phyloP scores from a whole-genome alignment of 2,888 invertebrate genomes.

The Macrosoma leucophasiata region DNA sequence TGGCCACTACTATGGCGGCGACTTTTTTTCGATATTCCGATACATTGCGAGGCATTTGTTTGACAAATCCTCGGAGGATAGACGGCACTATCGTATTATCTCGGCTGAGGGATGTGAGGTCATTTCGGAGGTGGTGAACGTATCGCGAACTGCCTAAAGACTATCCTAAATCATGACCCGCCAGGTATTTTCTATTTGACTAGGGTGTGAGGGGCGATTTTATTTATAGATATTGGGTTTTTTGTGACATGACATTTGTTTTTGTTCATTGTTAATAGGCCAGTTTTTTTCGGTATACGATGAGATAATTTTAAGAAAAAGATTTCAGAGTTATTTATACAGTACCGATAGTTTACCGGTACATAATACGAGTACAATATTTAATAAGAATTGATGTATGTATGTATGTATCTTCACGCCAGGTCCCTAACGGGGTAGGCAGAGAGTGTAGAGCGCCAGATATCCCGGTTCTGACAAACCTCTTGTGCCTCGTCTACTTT shows the following conservation, averaged over 20 bases:
- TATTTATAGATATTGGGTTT: conserved; percentile 6
- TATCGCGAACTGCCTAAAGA: conserved; percentile 57
- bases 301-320: too few species aligned
- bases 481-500: too few species aligned
- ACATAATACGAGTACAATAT: too few species aligned
- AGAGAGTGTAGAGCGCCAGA: too few species aligned
- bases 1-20: conserved; percentile 66
- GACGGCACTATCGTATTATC: conserved; percentile 70
- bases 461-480: too few species aligned
- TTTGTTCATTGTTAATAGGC: too few species aligned
- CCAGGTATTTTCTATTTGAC: conserved; percentile 57
- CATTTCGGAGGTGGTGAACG: conserved; percentile 71
- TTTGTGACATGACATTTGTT: conserved; percentile 12
- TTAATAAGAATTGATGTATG: too few species aligned
- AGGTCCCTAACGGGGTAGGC: too few species aligned
- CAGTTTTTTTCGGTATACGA: too few species aligned
- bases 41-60: conserved; percentile 71
- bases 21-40: conserved; percentile 73
- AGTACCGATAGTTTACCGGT: too few species aligned
- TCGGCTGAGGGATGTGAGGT: conserved; percentile 67
- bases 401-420: too few species aligned
- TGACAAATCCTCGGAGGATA: conserved; percentile 71
- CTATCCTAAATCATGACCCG: conserved; percentile 62
- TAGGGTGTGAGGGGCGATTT: conserved; percentile 7
- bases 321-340: too few species aligned